Conservation (phyloP, 2,113 vertebrate species). For the Etheostoma spectabile region DNA sequence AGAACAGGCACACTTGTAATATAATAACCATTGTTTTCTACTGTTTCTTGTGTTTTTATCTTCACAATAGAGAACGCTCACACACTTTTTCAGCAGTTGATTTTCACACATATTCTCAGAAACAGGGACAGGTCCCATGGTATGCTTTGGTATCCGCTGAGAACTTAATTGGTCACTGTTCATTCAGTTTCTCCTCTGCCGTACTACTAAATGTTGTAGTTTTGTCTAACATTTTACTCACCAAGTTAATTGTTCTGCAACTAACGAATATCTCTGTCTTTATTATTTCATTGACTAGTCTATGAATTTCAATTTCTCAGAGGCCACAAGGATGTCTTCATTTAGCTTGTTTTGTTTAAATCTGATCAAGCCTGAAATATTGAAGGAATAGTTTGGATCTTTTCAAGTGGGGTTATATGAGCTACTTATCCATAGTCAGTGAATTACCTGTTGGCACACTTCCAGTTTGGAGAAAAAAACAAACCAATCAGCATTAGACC, state of each 20-base stretch:
- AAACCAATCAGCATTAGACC: no score
- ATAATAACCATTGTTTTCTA: slow-evolving; percentile 36
- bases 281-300: not conserved
- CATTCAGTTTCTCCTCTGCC: slow-evolving; percentile 21
- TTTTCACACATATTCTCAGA: slow-evolving; percentile 31
- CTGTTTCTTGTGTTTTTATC: not conserved
- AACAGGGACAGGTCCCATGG: slow-evolving; percentile 16
- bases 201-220: not conserved
- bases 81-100: slow-evolving; percentile 23
- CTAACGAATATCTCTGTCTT: not conserved
- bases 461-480: no score
- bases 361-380: not conserved
- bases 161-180: slow-evolving; percentile 35
- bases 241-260: not conserved
- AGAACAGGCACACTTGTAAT: slow-evolving; percentile 12
- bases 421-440: no score
- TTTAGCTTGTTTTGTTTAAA: not conserved
- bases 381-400: no score
- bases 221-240: not conserved
- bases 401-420: no score
- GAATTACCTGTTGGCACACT: no score
- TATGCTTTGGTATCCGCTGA: slow-evolving; percentile 31
- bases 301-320: not conserved
- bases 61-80: slow-evolving; percentile 26
- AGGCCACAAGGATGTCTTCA: not conserved